Evolutionary conservation across 2,113 vertebrate species (phyloP), one percentile per base, ranked within the genome.

Genomic region (Anthoscopus minutus): DNA sequence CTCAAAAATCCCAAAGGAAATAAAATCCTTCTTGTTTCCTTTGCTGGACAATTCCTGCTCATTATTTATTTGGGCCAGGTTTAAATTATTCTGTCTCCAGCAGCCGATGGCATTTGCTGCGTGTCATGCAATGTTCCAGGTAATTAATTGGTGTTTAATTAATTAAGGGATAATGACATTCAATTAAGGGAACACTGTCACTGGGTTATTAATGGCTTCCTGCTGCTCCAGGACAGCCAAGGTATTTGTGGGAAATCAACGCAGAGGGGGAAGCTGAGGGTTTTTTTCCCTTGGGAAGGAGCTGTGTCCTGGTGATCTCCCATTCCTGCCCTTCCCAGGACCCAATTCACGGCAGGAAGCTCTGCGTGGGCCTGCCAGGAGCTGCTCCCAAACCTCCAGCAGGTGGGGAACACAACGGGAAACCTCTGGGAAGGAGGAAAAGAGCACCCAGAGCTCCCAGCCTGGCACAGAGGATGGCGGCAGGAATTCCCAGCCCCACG

Each of bases 101-200:
- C 84, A 78, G 88, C 95, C 35, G 67, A 66, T 94, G 96, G 85
- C 93, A 93, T 96, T 97, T 94, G 93, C 71, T 86, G 50, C 11
- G 14, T 13, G 88, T 72, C 92, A 58, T 33, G 79, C 54, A 6
- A 66, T 74, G 89, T 66, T 86, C 90, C 82, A 33, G 85, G 80
- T 97, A 95, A 97, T 96, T 97, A 96, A 97, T 95, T 94, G 94
- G 85, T 61, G 71, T 90, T 97, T 97, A 96, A 97, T 97, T 96
- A 97, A 97, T 97, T 96, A 97, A 90, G 67, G 76, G 77, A 92
- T 96, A 95, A 96, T 84, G 93, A 58, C 85, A 88, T 94, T 96
- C 93, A 81, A 64, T 95, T 92, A 93, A 90, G 89, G 76, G 94
- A 96, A 86, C 14, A 6, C 73, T 94, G 91, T 77, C 45, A 18